Percentiles rank a stretch among this genome's conserved stretches.
Evolutionary conservation across 2,797 vertebrate genomes (phyloP).

Genomic region (Mus minutoides): DNA sequence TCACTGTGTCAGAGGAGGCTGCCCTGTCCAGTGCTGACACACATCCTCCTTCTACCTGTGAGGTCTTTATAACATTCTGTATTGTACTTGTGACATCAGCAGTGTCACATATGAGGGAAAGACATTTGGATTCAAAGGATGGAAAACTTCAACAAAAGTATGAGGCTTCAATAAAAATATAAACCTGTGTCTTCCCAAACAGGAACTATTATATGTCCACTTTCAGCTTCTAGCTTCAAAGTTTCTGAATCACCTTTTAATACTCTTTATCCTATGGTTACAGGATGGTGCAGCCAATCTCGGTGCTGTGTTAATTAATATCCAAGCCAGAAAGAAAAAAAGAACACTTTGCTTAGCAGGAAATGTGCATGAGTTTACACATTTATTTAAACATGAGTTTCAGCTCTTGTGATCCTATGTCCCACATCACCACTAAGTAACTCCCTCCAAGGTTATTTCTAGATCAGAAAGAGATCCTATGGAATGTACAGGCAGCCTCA

Average conservation of each 20-base stretch:
- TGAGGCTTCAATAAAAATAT: background rate
- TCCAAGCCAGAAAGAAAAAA: background rate
- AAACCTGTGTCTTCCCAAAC: background rate
- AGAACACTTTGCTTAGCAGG: too few relatives aligned
- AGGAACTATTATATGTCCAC: background rate
- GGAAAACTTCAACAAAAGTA: background rate
- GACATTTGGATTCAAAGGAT: background rate
- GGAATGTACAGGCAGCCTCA: too few relatives aligned
- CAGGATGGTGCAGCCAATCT: too few relatives aligned
- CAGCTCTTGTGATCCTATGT: background rate
- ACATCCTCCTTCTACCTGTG: too few relatives aligned
- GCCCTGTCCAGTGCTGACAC: background rate
- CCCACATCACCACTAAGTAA: background rate
- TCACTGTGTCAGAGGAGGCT: accelerated
- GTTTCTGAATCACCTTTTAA: background rate
- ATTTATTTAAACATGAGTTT: background rate
- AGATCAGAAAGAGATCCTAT: background rate
- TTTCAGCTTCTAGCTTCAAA: too few relatives aligned
- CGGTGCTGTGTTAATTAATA: background rate
- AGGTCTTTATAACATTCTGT: background rate
- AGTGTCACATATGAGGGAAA: background rate
- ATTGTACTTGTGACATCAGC: too few relatives aligned
- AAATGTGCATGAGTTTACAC: background rate
- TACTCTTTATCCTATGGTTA: background rate
- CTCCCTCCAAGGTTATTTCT: too few relatives aligned